Evolutionary conservation across 2,888 invertebrate species (phyloP), one percentile per base, ranked within the genome.

Genomic region (Sympetrum striolatum): DNA sequence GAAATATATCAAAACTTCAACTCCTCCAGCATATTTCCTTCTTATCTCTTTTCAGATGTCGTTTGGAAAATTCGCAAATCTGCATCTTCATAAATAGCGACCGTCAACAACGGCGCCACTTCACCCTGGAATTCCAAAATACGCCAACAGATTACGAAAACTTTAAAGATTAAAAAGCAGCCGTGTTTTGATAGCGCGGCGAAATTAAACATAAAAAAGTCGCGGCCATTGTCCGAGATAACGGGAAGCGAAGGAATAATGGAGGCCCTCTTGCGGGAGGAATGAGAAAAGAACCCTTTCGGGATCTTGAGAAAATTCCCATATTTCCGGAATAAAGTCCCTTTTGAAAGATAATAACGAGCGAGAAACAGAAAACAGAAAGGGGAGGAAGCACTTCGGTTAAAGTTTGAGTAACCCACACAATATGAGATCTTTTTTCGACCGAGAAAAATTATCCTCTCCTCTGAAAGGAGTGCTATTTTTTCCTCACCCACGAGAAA

Each of bases 271-370:
- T 22, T 14, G 73, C 2, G 25, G 31, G 73, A 73, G 73, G 31
- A 73, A 31, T 31, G 1, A 73, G 73, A 31, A 73, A 31, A 73
- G 10, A 31, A 31, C 31, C 73, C 53, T 53, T 37, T 31, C 31
- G 82, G 35, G 31, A 86, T 86, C 86, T 86, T 60, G 58, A 48
- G 31, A 86, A 80, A 86, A 86, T 37, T 86, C 60, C 60, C 86
- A 22, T 60, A 14, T 60, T 60, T 37, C 37, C 37, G 31, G 37
- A 31, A 35, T 22, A 58, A 58, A 22, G 37, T 64, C 31, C 39
- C 35, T 37, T 35, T 60, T n/a, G 60, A 60, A 64, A 86, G 64
- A 86, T n/a, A 58, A 82, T 58, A 58, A 53, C 35, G 35, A n/a
- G 53, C 15, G 22, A 58, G 15, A 35, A 25, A 60, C 60, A 25